Percentiles rank a stretch among this genome's conserved stretches.
Evolutionary conservation across 2,888 invertebrate genomes (phyloP).

Genomic region (Meganola albula): DNA sequence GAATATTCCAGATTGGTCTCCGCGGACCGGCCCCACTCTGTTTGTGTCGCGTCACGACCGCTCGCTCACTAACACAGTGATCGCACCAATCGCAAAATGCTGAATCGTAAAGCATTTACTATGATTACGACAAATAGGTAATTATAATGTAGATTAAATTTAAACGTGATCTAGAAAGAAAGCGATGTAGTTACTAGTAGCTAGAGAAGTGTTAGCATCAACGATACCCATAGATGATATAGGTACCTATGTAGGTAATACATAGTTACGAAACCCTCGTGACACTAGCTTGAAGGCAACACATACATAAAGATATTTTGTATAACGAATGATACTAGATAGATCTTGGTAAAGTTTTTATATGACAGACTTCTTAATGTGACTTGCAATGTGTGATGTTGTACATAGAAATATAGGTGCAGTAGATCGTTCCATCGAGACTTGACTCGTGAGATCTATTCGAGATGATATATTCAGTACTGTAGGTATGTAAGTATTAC

Average conservation of each 20-base stretch:
- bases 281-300: conserved; percentile 61
- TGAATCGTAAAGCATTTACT: conserved; percentile 62
- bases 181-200: conserved; percentile 57
- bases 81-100: conserved; percentile 40
- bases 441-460: conserved; percentile 39
- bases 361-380: conserved; percentile 70
- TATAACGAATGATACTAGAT: conserved; percentile 70
- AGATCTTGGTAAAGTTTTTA: conserved; percentile 69
- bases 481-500: conserved; percentile 36
- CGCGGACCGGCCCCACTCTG: no score
- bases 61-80: background rate
- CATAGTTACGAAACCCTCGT: conserved; percentile 46
- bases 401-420: conserved; percentile 49
- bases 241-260: conserved; percentile 34
- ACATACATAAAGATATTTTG: conserved; percentile 68
- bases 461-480: conserved; percentile 34
- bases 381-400: conserved; percentile 75
- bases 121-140: conserved; percentile 44
- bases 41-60: no score
- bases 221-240: no score
- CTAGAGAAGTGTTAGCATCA: conserved; percentile 52
- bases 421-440: conserved; percentile 40
- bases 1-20: no score
- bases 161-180: conserved; percentile 49
- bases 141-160: conserved; percentile 46